Evolutionary conservation across 2,888 invertebrate genomes (phyloP).

Genomic region (Hofmannophila pseudospretella): DNA sequence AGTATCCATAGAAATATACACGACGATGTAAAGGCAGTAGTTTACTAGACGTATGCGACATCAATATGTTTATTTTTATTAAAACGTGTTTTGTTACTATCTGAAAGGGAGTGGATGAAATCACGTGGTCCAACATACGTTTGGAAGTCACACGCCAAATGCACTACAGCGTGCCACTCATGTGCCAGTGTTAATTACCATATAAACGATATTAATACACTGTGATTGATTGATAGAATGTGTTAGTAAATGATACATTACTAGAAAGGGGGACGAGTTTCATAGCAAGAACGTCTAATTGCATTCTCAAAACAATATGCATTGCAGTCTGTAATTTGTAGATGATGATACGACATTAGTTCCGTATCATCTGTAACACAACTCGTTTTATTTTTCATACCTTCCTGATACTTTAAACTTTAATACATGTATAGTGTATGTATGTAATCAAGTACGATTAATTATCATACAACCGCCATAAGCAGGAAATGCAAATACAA

Average conservation of each 20-base stretch:
- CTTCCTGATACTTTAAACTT: too few species aligned
- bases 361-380: neutral
- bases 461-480: slow-evolving; percentile 5
- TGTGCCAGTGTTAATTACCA: slow-evolving; percentile 34
- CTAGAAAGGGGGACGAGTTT: neutral
- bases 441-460: neutral
- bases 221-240: slow-evolving; percentile 22
- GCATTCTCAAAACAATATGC: too few species aligned
- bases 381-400: too few species aligned
- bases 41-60: too few species aligned
- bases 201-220: slow-evolving; percentile 22
- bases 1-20: too few species aligned
- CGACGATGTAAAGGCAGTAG: too few species aligned
- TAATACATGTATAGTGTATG: neutral
- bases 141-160: slow-evolving; percentile 29
- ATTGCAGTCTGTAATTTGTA: too few species aligned
- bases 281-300: too few species aligned
- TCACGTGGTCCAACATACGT: slow-evolving; percentile 39
- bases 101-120: too few species aligned
- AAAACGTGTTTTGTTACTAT: too few species aligned
- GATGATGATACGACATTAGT: too few species aligned
- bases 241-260: neutral
- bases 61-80: too few species aligned
- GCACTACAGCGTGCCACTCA: slow-evolving; percentile 19
- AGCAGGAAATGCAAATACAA: slow-evolving; percentile 15